A percentile compares a stretch with the other conserved stretches of the same genome.
phyloP scores from a whole-genome alignment of 2,113 vertebrate species.

The Malaclemys terrapin region DNA sequence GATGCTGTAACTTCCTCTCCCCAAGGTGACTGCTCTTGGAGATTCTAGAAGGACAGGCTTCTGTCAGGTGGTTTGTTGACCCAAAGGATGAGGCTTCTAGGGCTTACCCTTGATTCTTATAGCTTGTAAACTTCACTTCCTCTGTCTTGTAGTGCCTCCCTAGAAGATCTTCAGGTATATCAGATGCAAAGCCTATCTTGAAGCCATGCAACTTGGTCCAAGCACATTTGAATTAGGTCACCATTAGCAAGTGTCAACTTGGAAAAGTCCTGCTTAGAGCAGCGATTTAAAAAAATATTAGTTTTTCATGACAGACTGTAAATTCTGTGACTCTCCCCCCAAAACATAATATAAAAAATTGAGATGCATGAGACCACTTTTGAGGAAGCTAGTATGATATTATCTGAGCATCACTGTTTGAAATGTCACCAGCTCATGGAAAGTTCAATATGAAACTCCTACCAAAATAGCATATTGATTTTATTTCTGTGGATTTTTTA shows the following conservation, averaged over 20 bases:
- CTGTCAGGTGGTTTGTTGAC: background rate
- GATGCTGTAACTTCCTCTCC: background rate
- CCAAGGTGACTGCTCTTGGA: background rate
- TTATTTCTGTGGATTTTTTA: background rate
- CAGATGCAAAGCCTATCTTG: background rate
- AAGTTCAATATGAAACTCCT: background rate
- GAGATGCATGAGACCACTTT: no score
- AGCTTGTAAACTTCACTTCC: background rate
- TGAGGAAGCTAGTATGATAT: no score
- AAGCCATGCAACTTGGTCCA: background rate
- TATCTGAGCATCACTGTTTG: no score
- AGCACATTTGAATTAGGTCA: background rate
- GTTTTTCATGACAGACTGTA: background rate
- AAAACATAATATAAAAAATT: no score
- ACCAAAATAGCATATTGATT: background rate
- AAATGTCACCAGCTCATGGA: rapidly evolving
- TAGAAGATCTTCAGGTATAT: background rate
- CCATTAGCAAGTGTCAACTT: background rate
- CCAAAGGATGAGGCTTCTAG: background rate
- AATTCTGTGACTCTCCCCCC: no score
- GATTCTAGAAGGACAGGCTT: background rate
- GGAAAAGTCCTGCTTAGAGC: background rate
- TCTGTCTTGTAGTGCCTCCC: background rate
- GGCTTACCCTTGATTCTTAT: background rate
- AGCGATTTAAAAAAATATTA: background rate